phyloP scores from a whole-genome alignment of 2,113 vertebrate genomes.

The Myrmecobius fasciatus region DNA sequence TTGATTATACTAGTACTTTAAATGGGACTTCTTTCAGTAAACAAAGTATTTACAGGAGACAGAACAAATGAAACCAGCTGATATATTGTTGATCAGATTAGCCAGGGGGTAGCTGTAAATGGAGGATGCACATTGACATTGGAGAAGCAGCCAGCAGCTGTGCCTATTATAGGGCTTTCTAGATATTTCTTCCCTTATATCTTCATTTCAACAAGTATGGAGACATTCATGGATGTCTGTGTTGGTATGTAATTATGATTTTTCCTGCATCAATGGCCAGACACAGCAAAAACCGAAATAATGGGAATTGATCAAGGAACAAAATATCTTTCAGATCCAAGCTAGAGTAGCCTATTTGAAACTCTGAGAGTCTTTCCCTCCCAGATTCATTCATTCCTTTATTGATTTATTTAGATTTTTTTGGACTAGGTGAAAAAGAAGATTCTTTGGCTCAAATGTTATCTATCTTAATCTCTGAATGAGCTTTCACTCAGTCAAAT shows the following conservation, averaged over 20 bases:
- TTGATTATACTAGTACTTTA: background rate
- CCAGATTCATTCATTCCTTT: too few species aligned
- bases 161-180: background rate
- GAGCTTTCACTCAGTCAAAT: too few species aligned
- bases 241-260: background rate
- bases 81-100: background rate
- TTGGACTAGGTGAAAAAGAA: too few species aligned
- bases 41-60: background rate
- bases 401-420: too few species aligned
- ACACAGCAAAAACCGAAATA: background rate
- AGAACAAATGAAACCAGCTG: background rate
- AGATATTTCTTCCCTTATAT: background rate
- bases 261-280: background rate
- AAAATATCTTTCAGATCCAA: background rate
- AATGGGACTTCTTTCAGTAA: background rate
- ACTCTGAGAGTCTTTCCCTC: too few species aligned
- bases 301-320: background rate
- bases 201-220: background rate
- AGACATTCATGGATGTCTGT: background rate
- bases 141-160: background rate
- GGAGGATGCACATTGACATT: background rate
- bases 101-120: background rate
- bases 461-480: too few species aligned
- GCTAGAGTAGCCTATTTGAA: background rate
- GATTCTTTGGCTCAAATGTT: too few species aligned